Conservation (phyloP, 37 sponge, comb jelly and placozoan genomes). For the Geodia barretti region DNA sequence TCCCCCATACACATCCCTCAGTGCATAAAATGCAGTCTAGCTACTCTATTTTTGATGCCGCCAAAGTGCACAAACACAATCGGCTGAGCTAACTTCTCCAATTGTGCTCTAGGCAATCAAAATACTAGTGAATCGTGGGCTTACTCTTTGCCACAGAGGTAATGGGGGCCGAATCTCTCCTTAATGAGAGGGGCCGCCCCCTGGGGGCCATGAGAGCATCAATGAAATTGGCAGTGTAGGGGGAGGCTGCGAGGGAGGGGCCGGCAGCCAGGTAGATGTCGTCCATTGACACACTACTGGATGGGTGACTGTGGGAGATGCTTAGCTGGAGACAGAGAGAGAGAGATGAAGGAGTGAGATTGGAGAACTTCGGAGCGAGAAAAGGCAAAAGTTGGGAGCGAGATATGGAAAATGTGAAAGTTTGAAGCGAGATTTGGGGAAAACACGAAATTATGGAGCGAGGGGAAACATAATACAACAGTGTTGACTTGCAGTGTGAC, state of each 20-base stretch:
- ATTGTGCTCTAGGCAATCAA: no score
- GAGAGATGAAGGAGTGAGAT: neutral
- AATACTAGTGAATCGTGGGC: neutral
- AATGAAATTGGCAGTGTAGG: slow-evolving; percentile 54
- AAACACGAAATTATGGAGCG: no score
- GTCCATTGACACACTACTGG: slow-evolving; percentile 26
- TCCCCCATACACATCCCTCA: no score
- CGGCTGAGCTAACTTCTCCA: no score
- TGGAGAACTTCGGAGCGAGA: neutral
- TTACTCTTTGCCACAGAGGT: neutral
- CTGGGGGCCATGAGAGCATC: slow-evolving; percentile 38
- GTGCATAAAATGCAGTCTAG: no score
- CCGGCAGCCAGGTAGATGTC: slow-evolving; percentile 25
- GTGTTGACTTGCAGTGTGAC: neutral
- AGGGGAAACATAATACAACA: no score
- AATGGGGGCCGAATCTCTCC: slow-evolving; percentile 41
- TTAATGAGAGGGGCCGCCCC: neutral
- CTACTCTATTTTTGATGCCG: no score
- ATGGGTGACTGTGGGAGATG: slow-evolving; percentile 13
- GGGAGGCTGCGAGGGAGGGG: neutral
- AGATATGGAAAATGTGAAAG: neutral
- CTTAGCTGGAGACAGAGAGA: slow-evolving; percentile 43
- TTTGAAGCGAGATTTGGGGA: neutral
- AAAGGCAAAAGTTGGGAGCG: neutral
- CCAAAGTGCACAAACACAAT: no score